These are phyloP conservation scores for Atrichornis clamosus DNA, from an alignment of 2,113 vertebrate species.

Conservation along the genomic window DNA sequence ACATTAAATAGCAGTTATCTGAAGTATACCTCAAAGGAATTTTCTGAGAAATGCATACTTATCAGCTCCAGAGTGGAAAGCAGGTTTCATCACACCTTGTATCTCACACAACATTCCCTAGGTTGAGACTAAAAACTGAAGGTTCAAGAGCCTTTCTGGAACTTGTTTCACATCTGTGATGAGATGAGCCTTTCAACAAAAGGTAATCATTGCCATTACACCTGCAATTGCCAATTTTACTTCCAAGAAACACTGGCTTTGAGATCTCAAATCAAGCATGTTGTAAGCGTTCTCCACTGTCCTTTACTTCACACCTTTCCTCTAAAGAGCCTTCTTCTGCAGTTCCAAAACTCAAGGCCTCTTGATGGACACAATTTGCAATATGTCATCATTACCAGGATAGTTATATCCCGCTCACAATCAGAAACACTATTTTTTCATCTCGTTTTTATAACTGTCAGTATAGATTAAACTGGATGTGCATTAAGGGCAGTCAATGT, in stretches of 20 bases:
- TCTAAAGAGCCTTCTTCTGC: neutral
- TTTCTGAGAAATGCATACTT: neutral
- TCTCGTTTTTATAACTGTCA: neutral
- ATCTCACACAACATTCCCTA: neutral
- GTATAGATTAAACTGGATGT: neutral
- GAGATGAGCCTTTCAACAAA: neutral
- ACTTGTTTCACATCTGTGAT: neutral
- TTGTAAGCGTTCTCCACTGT: neutral
- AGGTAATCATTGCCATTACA: neutral
- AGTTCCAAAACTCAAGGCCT: neutral
- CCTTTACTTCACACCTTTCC: neutral
- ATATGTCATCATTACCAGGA: neutral
- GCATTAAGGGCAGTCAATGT: neutral
- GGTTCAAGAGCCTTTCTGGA: neutral
- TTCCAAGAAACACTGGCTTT: neutral
- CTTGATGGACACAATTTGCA: neutral
- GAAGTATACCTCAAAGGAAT: neutral
- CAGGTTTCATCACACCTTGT: neutral
- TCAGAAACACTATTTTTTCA: neutral
- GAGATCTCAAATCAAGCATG: neutral
- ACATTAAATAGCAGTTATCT: neutral
- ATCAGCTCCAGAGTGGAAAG: neutral
- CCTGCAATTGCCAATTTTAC: neutral
- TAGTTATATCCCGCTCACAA: neutral
- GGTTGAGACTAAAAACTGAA: neutral